Base-by-base conservation (phyloP, 1,140 invertebrate species). In the Aporrectodea caliginosa region DNA sequence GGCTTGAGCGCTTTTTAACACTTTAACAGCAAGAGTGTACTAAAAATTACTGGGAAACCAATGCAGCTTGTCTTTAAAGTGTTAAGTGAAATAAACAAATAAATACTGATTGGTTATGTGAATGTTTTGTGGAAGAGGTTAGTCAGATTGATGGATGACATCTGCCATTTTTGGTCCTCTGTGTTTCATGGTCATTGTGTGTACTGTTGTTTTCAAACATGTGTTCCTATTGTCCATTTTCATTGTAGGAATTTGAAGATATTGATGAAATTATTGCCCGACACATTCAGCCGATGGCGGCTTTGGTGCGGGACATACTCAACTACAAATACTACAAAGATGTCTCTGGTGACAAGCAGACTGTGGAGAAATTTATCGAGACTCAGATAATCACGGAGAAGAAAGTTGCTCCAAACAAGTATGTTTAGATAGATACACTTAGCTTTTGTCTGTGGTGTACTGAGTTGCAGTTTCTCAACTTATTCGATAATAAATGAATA, bases 221-320 rank as follows among this genome's bases (percentile, higher is more conserved):
- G n/a, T n/a, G n/a, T n/a, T n/a, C n/a, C n/a, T n/a, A n/a, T n/a
- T n/a, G n/a, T n/a, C n/a, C n/a, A n/a, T n/a, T n/a, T n/a, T n/a
- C n/a, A n/a, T 83, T 87, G 30, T 80, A 91, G 84, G 94, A 97
- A 84, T 99, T 97, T 89, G 98, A 99, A 90, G 98, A 99, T 89
- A 88, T 99, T 22, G 98, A 99, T 89, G 98, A 99, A 93, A 99
- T 99, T 72, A 95, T 99, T 58, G 97, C 97, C 0, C 91, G 97
- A 16, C 92, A 98, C 88, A 93, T 99, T 2, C 96, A 94, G 82
- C 98, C 97, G 0, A 98, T 99, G 95, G 96, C 97, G 1, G 91
- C 92, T 0, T 93, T 93, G 85, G 95, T 94, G 0, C 91, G 95
- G 0, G 97, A 99, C 85, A 90, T 99, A 33, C 88, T 97, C 16